Evolutionary conservation across 2,888 invertebrate genomes (phyloP).

Genomic region (Chorisops tibialis): DNA sequence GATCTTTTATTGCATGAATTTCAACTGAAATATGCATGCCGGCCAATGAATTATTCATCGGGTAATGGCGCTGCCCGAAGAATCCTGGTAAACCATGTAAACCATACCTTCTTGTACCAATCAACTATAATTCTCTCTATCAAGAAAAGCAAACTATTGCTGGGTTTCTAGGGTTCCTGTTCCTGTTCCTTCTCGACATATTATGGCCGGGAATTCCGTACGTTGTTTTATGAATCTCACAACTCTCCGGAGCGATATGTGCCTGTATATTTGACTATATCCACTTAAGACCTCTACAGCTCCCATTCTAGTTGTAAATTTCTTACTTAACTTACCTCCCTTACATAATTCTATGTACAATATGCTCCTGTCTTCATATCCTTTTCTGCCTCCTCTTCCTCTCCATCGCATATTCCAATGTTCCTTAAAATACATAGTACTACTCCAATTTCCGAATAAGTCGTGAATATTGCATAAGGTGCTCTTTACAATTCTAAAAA

Average conservation of each 20-base stretch:
- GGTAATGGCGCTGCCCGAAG: constrained; percentile 40
- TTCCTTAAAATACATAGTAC: neutral
- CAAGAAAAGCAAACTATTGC: neutral
- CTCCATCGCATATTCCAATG: neutral
- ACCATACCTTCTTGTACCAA: constrained; percentile 30
- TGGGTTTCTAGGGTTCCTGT: neutral
- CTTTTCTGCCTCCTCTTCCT: constrained; percentile 7
- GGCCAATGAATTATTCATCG: constrained; percentile 49
- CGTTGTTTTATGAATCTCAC: constrained; percentile 18
- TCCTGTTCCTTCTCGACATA: constrained; percentile 12
- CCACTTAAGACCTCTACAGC: no score
- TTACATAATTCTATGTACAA: constrained; percentile 6
- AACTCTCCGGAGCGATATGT: constrained; percentile 7
- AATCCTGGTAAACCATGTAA: constrained; percentile 38
- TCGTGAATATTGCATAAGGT: constrained; percentile 31
- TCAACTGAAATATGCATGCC: constrained; percentile 51
- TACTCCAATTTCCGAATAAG: constrained; percentile 14
- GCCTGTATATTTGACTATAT: neutral
- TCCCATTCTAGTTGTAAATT: constrained; percentile 18
- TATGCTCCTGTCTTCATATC: constrained; percentile 4
- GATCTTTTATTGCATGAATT: constrained; percentile 51
- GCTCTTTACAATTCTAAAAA: constrained; percentile 32
- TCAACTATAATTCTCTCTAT: constrained; percentile 27
- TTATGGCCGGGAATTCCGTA: constrained; percentile 9
- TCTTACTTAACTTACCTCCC: constrained; percentile 18